phyloP scores from a whole-genome alignment of 2,888 invertebrate genomes.

The Tinea trinotella region DNA sequence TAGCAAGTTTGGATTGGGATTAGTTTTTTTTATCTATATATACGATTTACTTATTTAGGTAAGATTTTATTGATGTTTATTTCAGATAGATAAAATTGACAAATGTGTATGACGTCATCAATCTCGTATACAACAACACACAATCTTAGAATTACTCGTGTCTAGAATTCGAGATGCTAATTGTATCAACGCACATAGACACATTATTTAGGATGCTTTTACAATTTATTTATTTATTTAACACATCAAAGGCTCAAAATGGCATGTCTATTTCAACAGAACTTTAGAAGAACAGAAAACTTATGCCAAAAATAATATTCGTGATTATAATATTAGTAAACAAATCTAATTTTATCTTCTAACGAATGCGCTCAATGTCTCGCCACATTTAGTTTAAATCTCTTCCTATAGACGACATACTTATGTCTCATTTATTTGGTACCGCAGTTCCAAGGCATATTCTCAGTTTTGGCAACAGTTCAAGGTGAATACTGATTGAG shows the following conservation, averaged over 20 bases:
- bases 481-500: background rate
- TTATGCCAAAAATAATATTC: slow-evolving; percentile 34
- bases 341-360: slow-evolving; percentile 35
- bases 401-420: slow-evolving; percentile 23
- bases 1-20: no score
- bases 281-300: background rate
- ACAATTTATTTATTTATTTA: background rate
- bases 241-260: background rate
- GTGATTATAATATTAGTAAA: slow-evolving; percentile 30
- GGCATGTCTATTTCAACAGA: background rate
- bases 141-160: no score
- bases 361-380: slow-evolving; percentile 25
- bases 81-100: no score
- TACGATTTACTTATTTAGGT: no score
- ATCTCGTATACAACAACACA: no score
- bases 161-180: no score
- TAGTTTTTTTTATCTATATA: no score
- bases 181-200: background rate
- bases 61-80: no score
- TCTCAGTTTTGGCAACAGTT: slow-evolving; percentile 14
- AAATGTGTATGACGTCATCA: no score
- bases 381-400: slow-evolving; percentile 25
- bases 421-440: background rate
- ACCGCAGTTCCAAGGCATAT: background rate
- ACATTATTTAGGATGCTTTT: background rate